Evolutionary conservation across 1,140 invertebrate species (phyloP), one percentile per base, ranked within the genome.

Genomic region (Mercenaria mercenaria): DNA sequence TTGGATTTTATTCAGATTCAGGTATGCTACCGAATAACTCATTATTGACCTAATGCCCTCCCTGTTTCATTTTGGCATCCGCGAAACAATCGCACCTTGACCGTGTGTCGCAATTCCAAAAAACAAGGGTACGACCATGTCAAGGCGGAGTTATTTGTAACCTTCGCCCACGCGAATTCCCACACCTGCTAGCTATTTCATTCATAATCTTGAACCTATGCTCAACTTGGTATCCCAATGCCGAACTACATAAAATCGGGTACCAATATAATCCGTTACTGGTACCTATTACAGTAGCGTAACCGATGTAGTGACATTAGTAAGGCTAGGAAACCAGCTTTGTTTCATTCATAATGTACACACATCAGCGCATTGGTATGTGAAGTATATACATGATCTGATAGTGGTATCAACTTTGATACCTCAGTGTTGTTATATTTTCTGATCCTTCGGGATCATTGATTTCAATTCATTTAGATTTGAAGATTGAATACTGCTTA

Each of bases 281-380:
- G 76, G 76, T 79, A 79, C 76, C 76, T 34, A 4, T 10, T 37
- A 0, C 39, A 1, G 1, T 32, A 72, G 32, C 29, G 29, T 20
- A 37, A 15, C 32, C 39, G n/a, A 23, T 39, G 29, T 59, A 13
- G 6, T 59, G 18, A n/a, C 20, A 59, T 20, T 59, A 59, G n/a
- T n/a, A 20, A 20, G 39, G 1, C 3, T 15, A 15, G 76, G n/a
- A 26, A 79, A 37, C 43, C 76, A 79, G 76, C 26, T n/a, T 34
- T 13, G 29, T 29, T 79, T 79, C 76, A 79, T 79, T 79, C 76
- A 79, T 79, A 79, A 79, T 37, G 59, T 56, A 13, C 47, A 79
- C 76, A 79, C 76, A 15, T 79, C 76, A 79, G 47, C 47, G 76
- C 76, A 32, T 79, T 52, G 76, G 76, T 52, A 79, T 79, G 76